Conservation (phyloP, 2,888 invertebrate species). For the Drosophila paracracens region DNA sequence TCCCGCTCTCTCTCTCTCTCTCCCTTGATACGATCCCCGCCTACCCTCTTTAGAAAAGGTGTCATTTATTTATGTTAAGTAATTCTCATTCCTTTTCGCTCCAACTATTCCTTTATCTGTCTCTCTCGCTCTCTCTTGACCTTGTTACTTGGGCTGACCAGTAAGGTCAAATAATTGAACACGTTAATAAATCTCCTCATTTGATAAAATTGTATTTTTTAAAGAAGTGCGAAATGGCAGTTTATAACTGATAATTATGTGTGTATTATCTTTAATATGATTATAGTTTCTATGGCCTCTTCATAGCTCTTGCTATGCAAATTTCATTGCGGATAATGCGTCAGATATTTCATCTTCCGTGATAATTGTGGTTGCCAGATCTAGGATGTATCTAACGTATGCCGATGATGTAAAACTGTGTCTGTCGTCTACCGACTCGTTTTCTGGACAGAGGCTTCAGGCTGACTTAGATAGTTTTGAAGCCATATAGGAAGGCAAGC, state of each 20-base stretch:
- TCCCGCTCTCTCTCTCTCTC: neutral
- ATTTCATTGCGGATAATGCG: neutral
- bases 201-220: neutral
- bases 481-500: too few relatives aligned
- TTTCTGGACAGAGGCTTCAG: too few relatives aligned
- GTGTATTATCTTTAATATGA: neutral
- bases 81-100: slow-evolving; percentile 12
- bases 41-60: slow-evolving; percentile 2
- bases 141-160: slow-evolving; percentile 9
- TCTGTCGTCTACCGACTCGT: too few relatives aligned
- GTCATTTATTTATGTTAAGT: slow-evolving; percentile 66
- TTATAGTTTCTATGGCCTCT: neutral
- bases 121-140: slow-evolving; percentile 2
- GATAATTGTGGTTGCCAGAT: neutral
- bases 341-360: neutral
- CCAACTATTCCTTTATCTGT: neutral
- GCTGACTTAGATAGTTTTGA: too few relatives aligned
- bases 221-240: neutral
- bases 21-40: neutral
- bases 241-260: neutral
- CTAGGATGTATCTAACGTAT: too few relatives aligned
- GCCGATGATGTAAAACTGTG: too few relatives aligned
- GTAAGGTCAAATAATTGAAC: slow-evolving; percentile 27
- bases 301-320: neutral
- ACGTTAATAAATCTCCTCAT: neutral